Percentiles rank a stretch among this genome's conserved stretches.
These are phyloP conservation scores for Gonatopus flavifemur DNA, from an alignment of 1,140 invertebrate species.

Conservation along the genomic window DNA sequence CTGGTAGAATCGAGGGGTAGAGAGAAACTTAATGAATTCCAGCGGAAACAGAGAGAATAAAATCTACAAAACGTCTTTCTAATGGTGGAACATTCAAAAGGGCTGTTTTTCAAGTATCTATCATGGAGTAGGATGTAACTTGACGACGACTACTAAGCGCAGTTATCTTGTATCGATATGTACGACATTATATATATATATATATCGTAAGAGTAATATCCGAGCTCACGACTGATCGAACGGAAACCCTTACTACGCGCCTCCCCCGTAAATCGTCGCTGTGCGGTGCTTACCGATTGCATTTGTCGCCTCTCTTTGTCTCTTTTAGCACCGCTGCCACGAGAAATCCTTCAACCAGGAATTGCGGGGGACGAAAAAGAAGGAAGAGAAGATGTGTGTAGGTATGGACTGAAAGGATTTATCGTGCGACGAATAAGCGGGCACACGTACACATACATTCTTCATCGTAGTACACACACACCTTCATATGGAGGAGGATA, in stretches of 20 bases:
- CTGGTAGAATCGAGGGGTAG: too few relatives aligned
- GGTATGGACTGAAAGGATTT: slow-evolving; percentile 22
- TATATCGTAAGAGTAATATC: slow-evolving; percentile 15
- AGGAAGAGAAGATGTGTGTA: slow-evolving; percentile 10
- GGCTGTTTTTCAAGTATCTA: too few relatives aligned
- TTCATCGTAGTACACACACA: not conserved
- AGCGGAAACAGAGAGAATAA: too few relatives aligned
- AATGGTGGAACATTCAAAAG: too few relatives aligned
- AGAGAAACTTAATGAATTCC: too few relatives aligned
- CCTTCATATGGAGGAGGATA: not conserved
- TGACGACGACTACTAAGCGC: slow-evolving; percentile 20
- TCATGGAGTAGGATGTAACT: too few relatives aligned
- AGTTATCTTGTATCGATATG: slow-evolving; percentile 38
- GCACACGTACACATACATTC: too few relatives aligned
- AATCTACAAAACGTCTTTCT: too few relatives aligned
- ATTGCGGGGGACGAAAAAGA: slow-evolving; percentile 18
- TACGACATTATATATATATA: too few relatives aligned
- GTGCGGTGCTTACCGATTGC: slow-evolving; percentile 37
- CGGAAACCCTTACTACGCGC: slow-evolving; percentile 39
- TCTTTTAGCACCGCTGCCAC: slow-evolving; percentile 1
- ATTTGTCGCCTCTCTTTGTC: slow-evolving; percentile 22
- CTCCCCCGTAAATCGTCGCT: slow-evolving; percentile 33
- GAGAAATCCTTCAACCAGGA: slow-evolving; percentile 21
- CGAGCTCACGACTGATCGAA: slow-evolving; percentile 38
- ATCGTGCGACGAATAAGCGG: slow-evolving; percentile 20